Percentiles rank a stretch among this genome's conserved stretches.
Conservation (phyloP, 92 coral and sea anemone genomes). For the Palythoa heliodiscus region DNA sequence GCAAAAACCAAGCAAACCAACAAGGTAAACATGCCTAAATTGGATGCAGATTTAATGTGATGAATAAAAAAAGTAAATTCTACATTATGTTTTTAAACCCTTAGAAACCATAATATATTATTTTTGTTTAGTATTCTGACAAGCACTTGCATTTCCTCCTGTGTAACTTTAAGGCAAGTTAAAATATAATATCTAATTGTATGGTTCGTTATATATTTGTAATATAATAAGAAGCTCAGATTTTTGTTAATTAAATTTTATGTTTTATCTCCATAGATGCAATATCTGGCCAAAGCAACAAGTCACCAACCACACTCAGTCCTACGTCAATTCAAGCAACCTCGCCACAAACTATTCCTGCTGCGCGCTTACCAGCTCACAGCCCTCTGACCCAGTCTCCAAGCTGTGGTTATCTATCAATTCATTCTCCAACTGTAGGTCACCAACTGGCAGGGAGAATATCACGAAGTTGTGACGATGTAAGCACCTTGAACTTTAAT, state of each 20-base stretch:
- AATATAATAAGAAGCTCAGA: no score
- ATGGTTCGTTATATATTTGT: no score
- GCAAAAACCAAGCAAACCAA: no score
- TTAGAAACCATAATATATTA: no score
- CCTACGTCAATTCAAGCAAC: conserved; percentile 40
- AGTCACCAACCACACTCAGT: conserved; percentile 32
- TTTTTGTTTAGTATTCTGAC: no score
- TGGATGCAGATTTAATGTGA: no score
- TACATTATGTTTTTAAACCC: no score
- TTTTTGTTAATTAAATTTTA: neutral
- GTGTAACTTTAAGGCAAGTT: no score
- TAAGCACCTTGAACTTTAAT: conserved; percentile 52
- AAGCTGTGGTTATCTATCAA: conserved; percentile 57
- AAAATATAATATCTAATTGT: no score
- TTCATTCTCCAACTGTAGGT: conserved; percentile 41
- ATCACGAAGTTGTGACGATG: conserved; percentile 84
- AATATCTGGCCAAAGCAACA: conserved; percentile 30
- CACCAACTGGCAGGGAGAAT: conserved; percentile 67
- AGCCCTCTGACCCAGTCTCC: conserved; percentile 68
- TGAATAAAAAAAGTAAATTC: no score
- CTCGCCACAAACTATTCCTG: conserved; percentile 29
- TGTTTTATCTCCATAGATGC: conserved; percentile 13
- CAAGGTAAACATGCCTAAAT: no score
- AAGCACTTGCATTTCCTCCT: no score
- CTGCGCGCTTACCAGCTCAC: conserved; percentile 29